Conservation (phyloP, 2,888 invertebrate species). For the Orthosia gracilis region DNA sequence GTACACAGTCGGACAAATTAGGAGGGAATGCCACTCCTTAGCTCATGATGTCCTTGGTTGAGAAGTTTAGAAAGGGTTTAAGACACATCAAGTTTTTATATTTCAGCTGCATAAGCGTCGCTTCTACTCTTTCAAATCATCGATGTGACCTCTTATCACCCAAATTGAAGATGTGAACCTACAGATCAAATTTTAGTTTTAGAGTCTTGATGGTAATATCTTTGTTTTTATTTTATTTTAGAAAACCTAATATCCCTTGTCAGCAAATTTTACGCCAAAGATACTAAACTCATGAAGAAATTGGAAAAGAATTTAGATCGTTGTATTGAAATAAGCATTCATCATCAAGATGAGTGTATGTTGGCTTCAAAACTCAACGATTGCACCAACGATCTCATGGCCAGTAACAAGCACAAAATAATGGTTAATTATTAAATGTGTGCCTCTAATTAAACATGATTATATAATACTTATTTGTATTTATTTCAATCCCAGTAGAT, state of each 20-base stretch:
- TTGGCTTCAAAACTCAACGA: slow-evolving; percentile 83
- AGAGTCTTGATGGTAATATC: neutral
- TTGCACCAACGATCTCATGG: slow-evolving; percentile 87
- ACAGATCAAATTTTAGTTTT: neutral
- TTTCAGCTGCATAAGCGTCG: neutral
- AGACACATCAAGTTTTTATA: neutral
- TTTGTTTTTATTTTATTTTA: slow-evolving; percentile 54
- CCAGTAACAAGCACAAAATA: slow-evolving; percentile 82
- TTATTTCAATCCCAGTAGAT: neutral
- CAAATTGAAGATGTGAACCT: no score
- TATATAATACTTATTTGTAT: neutral
- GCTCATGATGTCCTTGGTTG: no score
- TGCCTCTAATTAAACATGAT: neutral
- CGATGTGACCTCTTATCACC: no score
- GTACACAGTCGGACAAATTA: no score
- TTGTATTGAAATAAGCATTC: slow-evolving; percentile 81
- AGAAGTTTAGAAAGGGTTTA: no score
- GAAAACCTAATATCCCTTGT: slow-evolving; percentile 81
- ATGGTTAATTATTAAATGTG: slow-evolving; percentile 76
- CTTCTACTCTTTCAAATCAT: no score
- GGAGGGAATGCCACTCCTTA: no score
- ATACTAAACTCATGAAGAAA: slow-evolving; percentile 85
- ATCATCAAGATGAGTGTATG: slow-evolving; percentile 79
- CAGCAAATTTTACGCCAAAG: slow-evolving; percentile 85
- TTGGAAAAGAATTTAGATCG: slow-evolving; percentile 84